Percentiles rank a stretch among this genome's conserved stretches.
phyloP scores from a whole-genome alignment of 1,140 invertebrate genomes.

The Polyergus mexicanus region DNA sequence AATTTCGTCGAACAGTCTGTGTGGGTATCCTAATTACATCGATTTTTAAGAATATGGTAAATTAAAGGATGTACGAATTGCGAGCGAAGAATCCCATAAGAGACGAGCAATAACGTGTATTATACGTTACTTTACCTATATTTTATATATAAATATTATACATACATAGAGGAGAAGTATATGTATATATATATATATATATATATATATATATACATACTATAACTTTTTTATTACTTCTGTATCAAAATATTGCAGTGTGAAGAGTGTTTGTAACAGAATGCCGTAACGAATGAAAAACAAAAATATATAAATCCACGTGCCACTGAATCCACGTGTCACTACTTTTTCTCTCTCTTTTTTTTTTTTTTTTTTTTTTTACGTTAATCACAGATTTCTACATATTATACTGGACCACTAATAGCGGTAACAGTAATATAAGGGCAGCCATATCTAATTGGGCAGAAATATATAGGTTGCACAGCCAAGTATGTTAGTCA shows the following conservation, averaged over 20 bases:
- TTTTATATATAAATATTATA: constrained; percentile 62
- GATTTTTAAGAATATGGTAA: not conserved
- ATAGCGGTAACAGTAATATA: too few species aligned
- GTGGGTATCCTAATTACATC: not conserved
- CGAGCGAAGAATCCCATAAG: constrained; percentile 34
- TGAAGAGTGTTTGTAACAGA: constrained; percentile 79
- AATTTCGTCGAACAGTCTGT: not conserved
- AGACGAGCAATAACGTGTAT: constrained; percentile 45
- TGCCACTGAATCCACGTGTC: constrained; percentile 62
- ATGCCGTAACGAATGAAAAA: constrained; percentile 66
- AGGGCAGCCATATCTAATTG: too few species aligned
- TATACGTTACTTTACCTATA: constrained; percentile 46
- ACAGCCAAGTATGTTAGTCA: too few species aligned
- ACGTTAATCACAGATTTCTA: constrained; percentile 31
- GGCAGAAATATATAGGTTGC: too few species aligned
- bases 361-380: constrained; percentile 60
- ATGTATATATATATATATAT: constrained; percentile 47
- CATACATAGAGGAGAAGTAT: not conserved
- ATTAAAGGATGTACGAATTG: not conserved
- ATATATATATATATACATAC: constrained; percentile 74
- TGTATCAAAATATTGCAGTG: constrained; percentile 73
- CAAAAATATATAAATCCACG: constrained; percentile 60
- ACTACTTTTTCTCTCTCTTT: constrained; percentile 45
- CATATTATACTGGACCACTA: too few species aligned
- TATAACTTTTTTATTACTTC: constrained; percentile 81